These are phyloP conservation scores for Morpho deidamia DNA, from an alignment of 2,888 invertebrate genomes.

Conservation along the genomic window DNA sequence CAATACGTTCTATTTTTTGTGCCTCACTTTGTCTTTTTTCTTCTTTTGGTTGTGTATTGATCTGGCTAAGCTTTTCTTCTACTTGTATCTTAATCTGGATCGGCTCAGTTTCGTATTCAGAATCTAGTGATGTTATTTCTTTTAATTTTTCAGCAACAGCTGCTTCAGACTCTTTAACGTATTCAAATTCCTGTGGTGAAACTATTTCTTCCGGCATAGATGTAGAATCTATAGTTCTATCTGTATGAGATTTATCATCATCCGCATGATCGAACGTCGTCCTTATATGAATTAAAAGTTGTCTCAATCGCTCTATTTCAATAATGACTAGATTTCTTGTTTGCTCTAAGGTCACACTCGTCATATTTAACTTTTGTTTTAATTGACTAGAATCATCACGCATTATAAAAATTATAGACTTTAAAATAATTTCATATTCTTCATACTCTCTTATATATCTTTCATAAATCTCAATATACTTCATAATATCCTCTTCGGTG, in stretches of 20 bases:
- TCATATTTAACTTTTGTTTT: slow-evolving; percentile 74
- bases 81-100: slow-evolving; percentile 7
- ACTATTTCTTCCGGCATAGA: slow-evolving; percentile 85
- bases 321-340: slow-evolving; percentile 80
- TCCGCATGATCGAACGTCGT: slow-evolving; percentile 57
- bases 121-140: not conserved
- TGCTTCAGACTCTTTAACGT: slow-evolving; percentile 29
- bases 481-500: slow-evolving; percentile 60
- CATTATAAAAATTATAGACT: slow-evolving; percentile 63
- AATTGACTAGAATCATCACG: slow-evolving; percentile 70
- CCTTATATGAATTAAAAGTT: slow-evolving; percentile 60
- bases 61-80: slow-evolving; percentile 4
- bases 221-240: slow-evolving; percentile 82
- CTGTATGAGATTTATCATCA: slow-evolving; percentile 73
- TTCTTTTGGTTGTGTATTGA: not conserved
- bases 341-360: slow-evolving; percentile 78
- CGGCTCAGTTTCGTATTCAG: slow-evolving; percentile 9
- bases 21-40: too few species aligned
- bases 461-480: slow-evolving; percentile 69
- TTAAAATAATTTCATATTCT: slow-evolving; percentile 63
- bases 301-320: slow-evolving; percentile 76
- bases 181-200: slow-evolving; percentile 45
- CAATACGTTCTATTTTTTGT: too few species aligned
- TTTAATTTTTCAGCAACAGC: slow-evolving; percentile 26
- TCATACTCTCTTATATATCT: slow-evolving; percentile 66